Evolutionary conservation across 1,140 invertebrate species (phyloP).

Genomic region (Diprion similis): DNA sequence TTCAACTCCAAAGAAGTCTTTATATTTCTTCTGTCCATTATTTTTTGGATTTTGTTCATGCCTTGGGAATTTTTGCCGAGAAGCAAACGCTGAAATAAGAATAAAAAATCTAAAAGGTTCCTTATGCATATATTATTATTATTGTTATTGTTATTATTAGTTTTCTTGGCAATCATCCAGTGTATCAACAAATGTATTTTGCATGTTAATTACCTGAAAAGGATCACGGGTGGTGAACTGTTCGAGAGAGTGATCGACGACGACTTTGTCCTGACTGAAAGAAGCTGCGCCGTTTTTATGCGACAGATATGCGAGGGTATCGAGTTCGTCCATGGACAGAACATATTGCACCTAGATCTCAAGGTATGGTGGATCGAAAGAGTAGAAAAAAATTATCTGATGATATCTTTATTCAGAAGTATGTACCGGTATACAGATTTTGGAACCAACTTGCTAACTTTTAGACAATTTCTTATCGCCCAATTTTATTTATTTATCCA

Average conservation of each 20-base stretch:
- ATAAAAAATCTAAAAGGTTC: too few relatives aligned
- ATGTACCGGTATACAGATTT: neutral
- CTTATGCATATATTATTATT: too few relatives aligned
- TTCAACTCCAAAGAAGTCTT: constrained; percentile 7
- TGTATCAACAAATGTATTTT: too few relatives aligned
- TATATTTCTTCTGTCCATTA: constrained; percentile 22
- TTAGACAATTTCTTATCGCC: too few relatives aligned
- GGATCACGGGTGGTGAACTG: constrained; percentile 95
- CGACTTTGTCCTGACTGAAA: constrained; percentile 95
- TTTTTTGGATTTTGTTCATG: neutral
- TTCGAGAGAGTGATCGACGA: constrained; percentile 98
- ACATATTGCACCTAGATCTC: constrained; percentile 95
- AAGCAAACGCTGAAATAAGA: too few relatives aligned
- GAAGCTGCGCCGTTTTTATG: constrained; percentile 94
- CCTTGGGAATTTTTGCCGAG: too few relatives aligned
- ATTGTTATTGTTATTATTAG: too few relatives aligned
- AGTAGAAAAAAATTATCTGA: neutral
- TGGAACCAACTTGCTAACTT: too few relatives aligned
- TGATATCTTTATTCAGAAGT: neutral
- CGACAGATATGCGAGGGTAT: constrained; percentile 97
- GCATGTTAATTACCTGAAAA: constrained; percentile 48
- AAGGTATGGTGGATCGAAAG: constrained; percentile 71
- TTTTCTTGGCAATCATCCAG: too few relatives aligned
- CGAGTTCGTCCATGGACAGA: constrained; percentile 93
- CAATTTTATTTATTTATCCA: constrained; percentile 21